Conservation (phyloP, 2,888 invertebrate genomes). For the Lasioglossum zephyrum region DNA sequence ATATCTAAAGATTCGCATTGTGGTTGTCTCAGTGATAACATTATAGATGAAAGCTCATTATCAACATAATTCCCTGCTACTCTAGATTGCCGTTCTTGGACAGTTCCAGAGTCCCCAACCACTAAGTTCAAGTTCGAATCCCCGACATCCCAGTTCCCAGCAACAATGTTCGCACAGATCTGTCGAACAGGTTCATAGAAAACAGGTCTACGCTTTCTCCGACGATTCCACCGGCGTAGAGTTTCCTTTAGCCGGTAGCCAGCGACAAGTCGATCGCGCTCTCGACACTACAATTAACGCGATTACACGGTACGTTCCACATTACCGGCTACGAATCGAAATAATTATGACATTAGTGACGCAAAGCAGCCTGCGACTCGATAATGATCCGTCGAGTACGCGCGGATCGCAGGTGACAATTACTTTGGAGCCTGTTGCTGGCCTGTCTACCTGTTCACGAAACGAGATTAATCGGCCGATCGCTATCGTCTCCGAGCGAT, state of each 20-base stretch:
- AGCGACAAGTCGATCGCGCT: slow-evolving; percentile 8
- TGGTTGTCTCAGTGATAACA: background rate
- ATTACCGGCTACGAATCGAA: slow-evolving; percentile 19
- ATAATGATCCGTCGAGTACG: slow-evolving; percentile 20
- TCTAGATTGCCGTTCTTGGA: background rate
- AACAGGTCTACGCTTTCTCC: slow-evolving; percentile 37
- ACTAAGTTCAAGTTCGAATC: background rate
- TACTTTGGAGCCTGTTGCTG: background rate
- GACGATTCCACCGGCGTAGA: background rate
- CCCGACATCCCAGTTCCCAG: background rate
- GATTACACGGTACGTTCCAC: slow-evolving; percentile 37
- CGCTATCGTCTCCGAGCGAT: background rate
- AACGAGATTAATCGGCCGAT: background rate
- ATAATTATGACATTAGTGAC: slow-evolving; percentile 43
- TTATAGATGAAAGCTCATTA: background rate
- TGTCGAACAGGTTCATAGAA: slow-evolving; percentile 37
- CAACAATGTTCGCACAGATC: background rate
- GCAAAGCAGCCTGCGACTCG: slow-evolving; percentile 28
- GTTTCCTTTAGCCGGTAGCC: background rate
- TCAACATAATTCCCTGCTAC: background rate
- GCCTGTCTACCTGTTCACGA: background rate
- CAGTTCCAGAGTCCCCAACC: background rate
- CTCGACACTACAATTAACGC: slow-evolving; percentile 47
- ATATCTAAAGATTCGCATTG: background rate
- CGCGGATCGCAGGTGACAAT: background rate